These are phyloP conservation scores for Megaceryle maxima DNA, from an alignment of 2,113 vertebrate genomes.

Conservation along the genomic window DNA sequence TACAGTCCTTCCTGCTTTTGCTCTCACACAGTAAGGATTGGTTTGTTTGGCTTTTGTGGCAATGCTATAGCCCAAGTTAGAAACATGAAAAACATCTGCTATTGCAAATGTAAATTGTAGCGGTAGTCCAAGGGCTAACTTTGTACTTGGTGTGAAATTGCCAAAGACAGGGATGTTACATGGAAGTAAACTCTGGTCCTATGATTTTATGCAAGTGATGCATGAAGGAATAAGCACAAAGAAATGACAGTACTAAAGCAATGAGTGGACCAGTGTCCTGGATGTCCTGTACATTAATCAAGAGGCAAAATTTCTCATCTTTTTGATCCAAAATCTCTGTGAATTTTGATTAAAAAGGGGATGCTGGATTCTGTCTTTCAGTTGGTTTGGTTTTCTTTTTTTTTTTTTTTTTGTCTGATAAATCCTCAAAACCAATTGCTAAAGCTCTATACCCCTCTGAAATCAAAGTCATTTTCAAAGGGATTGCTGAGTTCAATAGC, in stretches of 20 bases:
- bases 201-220: neutral
- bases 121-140: neutral
- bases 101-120: neutral
- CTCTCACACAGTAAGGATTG: neutral
- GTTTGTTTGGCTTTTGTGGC: neutral
- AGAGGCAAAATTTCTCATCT: neutral
- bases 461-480: constrained; percentile 27
- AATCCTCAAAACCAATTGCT: neutral
- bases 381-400: too few relatives aligned
- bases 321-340: neutral
- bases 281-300: neutral
- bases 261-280: neutral
- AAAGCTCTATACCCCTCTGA: neutral
- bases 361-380: neutral
- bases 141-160: neutral
- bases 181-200: neutral
- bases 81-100: neutral
- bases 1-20: neutral
- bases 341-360: neutral
- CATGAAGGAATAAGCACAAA: neutral
- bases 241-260: neutral
- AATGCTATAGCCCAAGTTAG: neutral
- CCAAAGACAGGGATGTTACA: neutral
- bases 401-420: neutral
- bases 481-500: neutral